Evolutionary conservation across 2,113 vertebrate genomes (phyloP).

Genomic region (Rhea americana): DNA sequence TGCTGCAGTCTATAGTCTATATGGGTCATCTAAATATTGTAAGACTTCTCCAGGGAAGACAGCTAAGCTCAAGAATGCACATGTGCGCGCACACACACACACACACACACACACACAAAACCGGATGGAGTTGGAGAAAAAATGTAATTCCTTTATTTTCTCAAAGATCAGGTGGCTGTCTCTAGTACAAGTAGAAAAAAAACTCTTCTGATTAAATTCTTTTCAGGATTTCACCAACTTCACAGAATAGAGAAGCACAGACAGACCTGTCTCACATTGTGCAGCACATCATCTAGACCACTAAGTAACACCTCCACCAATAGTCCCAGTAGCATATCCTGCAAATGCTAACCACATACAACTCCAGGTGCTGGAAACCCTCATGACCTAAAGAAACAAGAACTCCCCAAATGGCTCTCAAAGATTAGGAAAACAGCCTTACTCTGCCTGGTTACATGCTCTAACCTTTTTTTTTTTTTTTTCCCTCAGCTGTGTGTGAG

Average conservation of each 20-base stretch:
- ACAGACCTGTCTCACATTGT: not conserved
- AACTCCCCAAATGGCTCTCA: not conserved
- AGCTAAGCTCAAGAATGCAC: not conserved
- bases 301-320: not conserved
- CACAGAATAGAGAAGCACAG: not conserved
- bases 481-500: not conserved
- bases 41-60: not conserved
- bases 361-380: not conserved
- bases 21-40: not conserved
- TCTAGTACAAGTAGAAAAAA: not conserved
- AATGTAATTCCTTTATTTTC: not conserved
- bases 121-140: not conserved
- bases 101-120: not conserved
- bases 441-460: fast-evolving
- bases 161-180: not conserved
- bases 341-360: not conserved
- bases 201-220: fast-evolving
- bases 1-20: not conserved
- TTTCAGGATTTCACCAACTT: not conserved
- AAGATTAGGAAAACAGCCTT: not conserved
- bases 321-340: not conserved
- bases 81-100: not conserved
- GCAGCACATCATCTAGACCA: not conserved
- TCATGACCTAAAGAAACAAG: not conserved
- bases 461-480: not conserved